Percentiles rank a stretch among this genome's conserved stretches.
These are phyloP conservation scores for Temnothorax longispinosus DNA, from an alignment of 1,140 invertebrate species.

Conservation along the genomic window DNA sequence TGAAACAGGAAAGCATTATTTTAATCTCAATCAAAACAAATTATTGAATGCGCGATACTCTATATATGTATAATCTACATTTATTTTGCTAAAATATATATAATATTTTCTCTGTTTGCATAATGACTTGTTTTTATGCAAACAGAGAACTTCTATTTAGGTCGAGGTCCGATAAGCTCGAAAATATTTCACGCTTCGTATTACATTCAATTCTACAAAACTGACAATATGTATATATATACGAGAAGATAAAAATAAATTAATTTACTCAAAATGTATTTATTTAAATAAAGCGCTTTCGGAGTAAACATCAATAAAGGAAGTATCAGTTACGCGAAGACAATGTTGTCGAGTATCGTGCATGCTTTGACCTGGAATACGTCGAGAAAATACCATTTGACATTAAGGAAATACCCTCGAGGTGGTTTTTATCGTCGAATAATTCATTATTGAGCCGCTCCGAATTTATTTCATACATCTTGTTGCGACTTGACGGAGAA, in stretches of 20 bases:
- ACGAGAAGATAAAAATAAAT: slow-evolving; percentile 5
- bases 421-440: neutral
- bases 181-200: neutral
- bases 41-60: neutral
- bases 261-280: neutral
- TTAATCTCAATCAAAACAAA: neutral
- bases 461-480: neutral
- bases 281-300: neutral
- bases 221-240: neutral
- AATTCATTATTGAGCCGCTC: slow-evolving; percentile 17
- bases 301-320: neutral
- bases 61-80: neutral
- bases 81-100: neutral
- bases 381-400: neutral
- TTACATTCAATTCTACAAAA: neutral
- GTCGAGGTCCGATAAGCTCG: neutral
- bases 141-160: neutral
- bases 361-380: neutral
- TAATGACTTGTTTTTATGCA: slow-evolving; percentile 12
- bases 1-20: neutral
- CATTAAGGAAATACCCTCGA: slow-evolving; percentile 13
- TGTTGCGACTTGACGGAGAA: neutral
- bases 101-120: neutral
- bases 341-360: neutral
- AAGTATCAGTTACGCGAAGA: neutral